These are phyloP conservation scores for Prionace glauca DNA, from an alignment of 2,797 vertebrate species.

Conservation along the genomic window DNA sequence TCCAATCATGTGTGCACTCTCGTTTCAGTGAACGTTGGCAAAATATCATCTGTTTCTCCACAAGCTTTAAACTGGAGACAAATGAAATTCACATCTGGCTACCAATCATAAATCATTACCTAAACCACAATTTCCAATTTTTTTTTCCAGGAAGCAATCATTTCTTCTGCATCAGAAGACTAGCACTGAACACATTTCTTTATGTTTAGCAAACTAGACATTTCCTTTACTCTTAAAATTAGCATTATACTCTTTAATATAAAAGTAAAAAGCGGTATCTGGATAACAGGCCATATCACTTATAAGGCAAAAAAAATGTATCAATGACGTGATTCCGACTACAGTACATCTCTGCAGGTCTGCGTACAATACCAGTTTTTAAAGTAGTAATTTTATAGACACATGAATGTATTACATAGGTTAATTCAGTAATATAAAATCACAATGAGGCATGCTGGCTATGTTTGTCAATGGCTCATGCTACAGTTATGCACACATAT, in stretches of 20 bases:
- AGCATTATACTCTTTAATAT: neutral
- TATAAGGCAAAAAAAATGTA: neutral
- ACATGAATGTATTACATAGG: neutral
- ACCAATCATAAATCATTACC: conserved; percentile 13
- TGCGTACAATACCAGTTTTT: neutral
- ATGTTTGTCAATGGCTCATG: conserved; percentile 67
- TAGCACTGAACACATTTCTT: neutral
- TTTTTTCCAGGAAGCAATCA: neutral
- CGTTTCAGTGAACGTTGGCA: neutral
- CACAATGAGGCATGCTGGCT: conserved; percentile 47
- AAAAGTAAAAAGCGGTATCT: neutral
- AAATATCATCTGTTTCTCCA: neutral
- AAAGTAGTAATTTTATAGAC: neutral
- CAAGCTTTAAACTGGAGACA: neutral
- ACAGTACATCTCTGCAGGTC: neutral
- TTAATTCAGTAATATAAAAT: conserved; percentile 49
- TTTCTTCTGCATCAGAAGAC: neutral
- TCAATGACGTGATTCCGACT: neutral
- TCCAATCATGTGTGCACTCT: neutral
- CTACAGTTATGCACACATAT: conserved; percentile 51
- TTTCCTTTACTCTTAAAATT: neutral
- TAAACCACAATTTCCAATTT: neutral
- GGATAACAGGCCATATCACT: neutral
- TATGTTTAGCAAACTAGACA: neutral
- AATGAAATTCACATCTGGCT: conserved; percentile 3